Base-by-base conservation (phyloP, 2,113 vertebrate species). In the Nothoprocta perdicaria region DNA sequence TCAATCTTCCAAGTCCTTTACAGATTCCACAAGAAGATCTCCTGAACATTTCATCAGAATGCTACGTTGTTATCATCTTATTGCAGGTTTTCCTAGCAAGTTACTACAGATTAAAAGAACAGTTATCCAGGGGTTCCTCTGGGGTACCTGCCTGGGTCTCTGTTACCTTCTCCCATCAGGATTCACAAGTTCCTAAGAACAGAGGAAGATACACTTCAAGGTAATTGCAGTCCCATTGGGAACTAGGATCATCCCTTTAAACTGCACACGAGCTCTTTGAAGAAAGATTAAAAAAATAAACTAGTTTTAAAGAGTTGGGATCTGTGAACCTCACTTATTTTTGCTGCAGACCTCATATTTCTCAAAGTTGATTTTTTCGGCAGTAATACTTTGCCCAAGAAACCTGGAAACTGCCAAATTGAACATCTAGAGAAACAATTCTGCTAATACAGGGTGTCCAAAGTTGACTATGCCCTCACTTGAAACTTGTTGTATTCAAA, bases 21-120 rank as follows among this genome's bases (percentile, higher is more conserved):
- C 14, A 78, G 85, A 60, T 33, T 38, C 31, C 17, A 31, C 26
- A 40, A 38, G 12, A 2, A 11, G 6, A 0, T 0, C 23, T 41
- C 60, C 7, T 31, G 38, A 62, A 31, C 10, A 68, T 73, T 11
- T 18, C 26, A 78, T 15, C 29, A 15, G 19, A 35, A 35, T 57
- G 21, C 26, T 69, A 31, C 13, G 5, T 3, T 85, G 24, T 31
- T 89, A 35, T 9, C 11, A 38, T 58, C 45, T 61, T 45, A 12
- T 53, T 57, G 27, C 84, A 88, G 26, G 18, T 57, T 15, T 80
- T 71, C 9, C 41, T 38, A 81, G 15, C 31, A 75, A 75, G 57
- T 24, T 78, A 35, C 29, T 38, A 72, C 33, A 35, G 5, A 79
- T 23, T 5, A 31, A 16, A 29, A 80, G 43, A 88, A 33, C 18